phyloP scores from a whole-genome alignment of 2,113 vertebrate species.

The Budorcas taxicolor region DNA sequence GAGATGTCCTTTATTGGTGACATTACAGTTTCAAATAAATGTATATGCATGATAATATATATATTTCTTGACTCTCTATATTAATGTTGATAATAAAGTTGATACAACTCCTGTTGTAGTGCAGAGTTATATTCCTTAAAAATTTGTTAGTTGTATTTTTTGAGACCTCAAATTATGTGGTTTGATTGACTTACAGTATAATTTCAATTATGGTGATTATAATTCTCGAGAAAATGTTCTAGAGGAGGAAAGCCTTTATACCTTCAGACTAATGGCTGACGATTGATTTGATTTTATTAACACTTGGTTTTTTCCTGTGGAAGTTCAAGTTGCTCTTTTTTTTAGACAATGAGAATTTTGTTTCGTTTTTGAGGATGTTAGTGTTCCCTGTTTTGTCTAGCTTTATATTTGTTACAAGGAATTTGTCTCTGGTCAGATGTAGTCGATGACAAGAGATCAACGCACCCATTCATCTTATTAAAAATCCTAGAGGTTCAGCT shows the following conservation, averaged over 20 bases:
- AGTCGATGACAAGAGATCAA: constrained; percentile 27
- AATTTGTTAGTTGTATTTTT: constrained; percentile 36
- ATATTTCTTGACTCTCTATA: neutral
- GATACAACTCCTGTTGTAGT: neutral
- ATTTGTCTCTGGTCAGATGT: constrained; percentile 30
- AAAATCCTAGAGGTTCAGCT: constrained; percentile 1
- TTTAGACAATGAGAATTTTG: constrained; percentile 23
- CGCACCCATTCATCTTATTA: neutral
- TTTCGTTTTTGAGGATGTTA: constrained; percentile 17
- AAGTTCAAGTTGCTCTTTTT: constrained; percentile 70
- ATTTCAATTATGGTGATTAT: constrained; percentile 25
- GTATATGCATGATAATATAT: neutral
- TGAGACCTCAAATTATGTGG: neutral
- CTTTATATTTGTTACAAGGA: constrained; percentile 47
- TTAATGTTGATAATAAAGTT: neutral
- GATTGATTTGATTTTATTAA: constrained; percentile 86
- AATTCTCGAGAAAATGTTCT: constrained; percentile 44
- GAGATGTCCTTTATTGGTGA: neutral
- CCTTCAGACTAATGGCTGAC: constrained; percentile 47
- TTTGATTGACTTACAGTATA: constrained; percentile 29
- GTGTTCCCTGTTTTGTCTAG: constrained; percentile 10
- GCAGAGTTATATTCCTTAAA: neutral
- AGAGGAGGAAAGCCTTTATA: constrained; percentile 36
- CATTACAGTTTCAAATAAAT: constrained; percentile 27
- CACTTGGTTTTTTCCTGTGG: constrained; percentile 71